A percentile compares a stretch with the other conserved stretches of the same genome.
These are phyloP conservation scores for Agrilus planipennis DNA, from an alignment of 1,140 invertebrate genomes.

Conservation along the genomic window DNA sequence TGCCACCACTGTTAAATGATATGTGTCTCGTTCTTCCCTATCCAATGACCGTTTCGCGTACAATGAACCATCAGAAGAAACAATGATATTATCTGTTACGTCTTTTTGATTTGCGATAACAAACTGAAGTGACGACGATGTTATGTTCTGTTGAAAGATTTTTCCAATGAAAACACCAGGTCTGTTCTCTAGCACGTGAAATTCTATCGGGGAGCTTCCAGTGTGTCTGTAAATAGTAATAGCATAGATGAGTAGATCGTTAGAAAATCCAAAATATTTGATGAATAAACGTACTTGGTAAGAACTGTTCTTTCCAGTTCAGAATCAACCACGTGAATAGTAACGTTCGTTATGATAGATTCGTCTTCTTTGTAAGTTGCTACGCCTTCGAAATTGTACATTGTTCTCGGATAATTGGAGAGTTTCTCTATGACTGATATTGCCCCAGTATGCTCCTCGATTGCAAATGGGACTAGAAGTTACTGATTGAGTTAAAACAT, in stretches of 20 bases:
- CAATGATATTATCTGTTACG: constrained; percentile 59
- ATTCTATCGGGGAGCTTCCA: constrained; percentile 52
- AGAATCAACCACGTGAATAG: constrained; percentile 68
- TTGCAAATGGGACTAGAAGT: constrained; percentile 71
- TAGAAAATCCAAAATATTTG: too few relatives aligned
- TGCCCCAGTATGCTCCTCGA: constrained; percentile 77
- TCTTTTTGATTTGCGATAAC: constrained; percentile 70
- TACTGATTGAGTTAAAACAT: not conserved
- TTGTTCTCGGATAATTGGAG: constrained; percentile 49
- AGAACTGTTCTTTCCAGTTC: constrained; percentile 53
- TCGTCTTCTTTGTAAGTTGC: constrained; percentile 54
- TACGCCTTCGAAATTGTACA: constrained; percentile 72
- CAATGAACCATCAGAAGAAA: constrained; percentile 64
- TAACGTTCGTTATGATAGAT: constrained; percentile 65
- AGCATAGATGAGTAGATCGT: too few relatives aligned
- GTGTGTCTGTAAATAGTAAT: constrained; percentile 41
- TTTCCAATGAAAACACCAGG: constrained; percentile 63
- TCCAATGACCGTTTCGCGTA: constrained; percentile 64
- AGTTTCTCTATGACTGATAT: constrained; percentile 73
- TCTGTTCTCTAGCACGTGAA: constrained; percentile 67
- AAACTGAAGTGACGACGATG: constrained; percentile 43
- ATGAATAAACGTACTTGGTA: constrained; percentile 55
- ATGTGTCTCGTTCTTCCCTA: constrained; percentile 59
- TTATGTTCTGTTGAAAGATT: constrained; percentile 49
- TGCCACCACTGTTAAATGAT: constrained; percentile 67